These are phyloP conservation scores for Vanessa cardui DNA, from an alignment of 2,888 invertebrate genomes.

Conservation along the genomic window DNA sequence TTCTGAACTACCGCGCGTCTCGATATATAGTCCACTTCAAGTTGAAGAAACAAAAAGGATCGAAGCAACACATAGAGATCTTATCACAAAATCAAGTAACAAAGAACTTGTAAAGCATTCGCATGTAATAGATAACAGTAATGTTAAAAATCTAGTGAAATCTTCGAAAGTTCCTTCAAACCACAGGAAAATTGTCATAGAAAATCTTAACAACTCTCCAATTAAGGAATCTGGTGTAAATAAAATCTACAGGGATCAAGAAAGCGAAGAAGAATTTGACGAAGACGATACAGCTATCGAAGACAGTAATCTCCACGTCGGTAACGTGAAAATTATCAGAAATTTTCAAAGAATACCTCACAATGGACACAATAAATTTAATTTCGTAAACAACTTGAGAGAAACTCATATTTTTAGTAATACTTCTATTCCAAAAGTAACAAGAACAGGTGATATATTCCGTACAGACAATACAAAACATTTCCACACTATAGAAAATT, in stretches of 20 bases:
- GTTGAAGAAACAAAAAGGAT: not conserved
- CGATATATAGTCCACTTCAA: not conserved
- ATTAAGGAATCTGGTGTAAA: not conserved
- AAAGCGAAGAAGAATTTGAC: not conserved
- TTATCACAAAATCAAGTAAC: not conserved
- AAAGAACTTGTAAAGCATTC: not conserved
- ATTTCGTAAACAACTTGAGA: not conserved
- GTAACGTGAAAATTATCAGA: not conserved
- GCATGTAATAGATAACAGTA: not conserved
- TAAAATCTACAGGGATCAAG: constrained; percentile 8
- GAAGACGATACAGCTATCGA: not conserved
- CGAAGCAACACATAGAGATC: not conserved
- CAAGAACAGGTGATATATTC: not conserved
- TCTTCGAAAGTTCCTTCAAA: not conserved
- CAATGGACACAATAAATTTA: not conserved
- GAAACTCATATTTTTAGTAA: not conserved
- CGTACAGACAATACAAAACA: not conserved
- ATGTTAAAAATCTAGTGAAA: not conserved
- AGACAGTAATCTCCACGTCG: not conserved
- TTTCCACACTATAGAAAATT: not conserved
- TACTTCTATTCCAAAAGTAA: not conserved
- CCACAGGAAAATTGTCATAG: not conserved
- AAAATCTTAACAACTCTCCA: not conserved
- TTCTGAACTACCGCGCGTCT: not conserved
- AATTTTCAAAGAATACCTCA: constrained; percentile 18